Percentiles rank a stretch among this genome's conserved stretches.
These are phyloP conservation scores for Aplochiton taeniatus DNA, from an alignment of 2,797 vertebrate genomes.

Conservation along the genomic window DNA sequence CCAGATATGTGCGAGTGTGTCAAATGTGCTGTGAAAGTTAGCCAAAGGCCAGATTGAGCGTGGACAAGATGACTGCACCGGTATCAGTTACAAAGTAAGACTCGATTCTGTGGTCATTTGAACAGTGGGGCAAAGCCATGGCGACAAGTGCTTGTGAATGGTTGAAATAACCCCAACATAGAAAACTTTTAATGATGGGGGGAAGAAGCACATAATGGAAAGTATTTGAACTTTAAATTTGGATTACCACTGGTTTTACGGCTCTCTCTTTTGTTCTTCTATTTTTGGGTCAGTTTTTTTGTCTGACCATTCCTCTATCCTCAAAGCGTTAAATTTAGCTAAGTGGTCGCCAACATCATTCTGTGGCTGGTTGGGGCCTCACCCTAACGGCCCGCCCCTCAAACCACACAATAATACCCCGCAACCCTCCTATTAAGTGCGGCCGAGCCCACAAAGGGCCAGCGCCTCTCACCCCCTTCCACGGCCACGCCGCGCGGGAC, in stretches of 20 bases:
- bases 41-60: too few species aligned
- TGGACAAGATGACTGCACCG: neutral
- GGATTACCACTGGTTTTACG: constrained; percentile 56
- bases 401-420: constrained; percentile 56
- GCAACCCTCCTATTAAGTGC: constrained; percentile 47
- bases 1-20: constrained; percentile 34
- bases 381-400: neutral
- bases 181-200: constrained; percentile 28
- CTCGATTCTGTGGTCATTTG: constrained; percentile 28
- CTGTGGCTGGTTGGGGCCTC: constrained; percentile 41
- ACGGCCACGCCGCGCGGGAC: constrained; percentile 25
- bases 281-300: constrained; percentile 56
- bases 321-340: constrained; percentile 42
- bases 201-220: constrained; percentile 55
- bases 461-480: constrained; percentile 13
- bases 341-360: constrained; percentile 54
- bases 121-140: constrained; percentile 51
- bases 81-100: neutral
- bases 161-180: constrained; percentile 52
- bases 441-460: constrained; percentile 32
- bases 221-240: constrained; percentile 48
- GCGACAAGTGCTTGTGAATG: constrained; percentile 57
- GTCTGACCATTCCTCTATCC: constrained; percentile 39
- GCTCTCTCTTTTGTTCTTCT: constrained; percentile 48
- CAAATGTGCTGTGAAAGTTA: neutral